A percentile compares a stretch with the other conserved stretches of the same genome.
phyloP scores from a whole-genome alignment of 2,888 invertebrate genomes.

The Phasia obesa region DNA sequence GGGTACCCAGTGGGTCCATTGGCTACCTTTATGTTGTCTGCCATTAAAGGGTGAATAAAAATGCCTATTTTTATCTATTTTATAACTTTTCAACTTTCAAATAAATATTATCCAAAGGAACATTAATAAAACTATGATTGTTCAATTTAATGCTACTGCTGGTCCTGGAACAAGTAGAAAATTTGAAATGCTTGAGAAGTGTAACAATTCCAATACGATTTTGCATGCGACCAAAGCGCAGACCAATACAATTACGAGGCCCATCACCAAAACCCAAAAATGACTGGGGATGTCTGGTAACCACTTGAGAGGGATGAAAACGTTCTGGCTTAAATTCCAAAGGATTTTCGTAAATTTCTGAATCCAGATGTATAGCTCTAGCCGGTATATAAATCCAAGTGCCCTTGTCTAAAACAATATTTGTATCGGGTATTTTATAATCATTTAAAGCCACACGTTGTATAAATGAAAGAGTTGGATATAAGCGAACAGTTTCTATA shows the following conservation, averaged over 20 bases:
- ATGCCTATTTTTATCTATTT: too few relatives aligned
- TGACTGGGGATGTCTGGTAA: conserved; percentile 76
- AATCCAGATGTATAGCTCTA: conserved; percentile 82
- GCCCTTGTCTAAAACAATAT: conserved; percentile 78
- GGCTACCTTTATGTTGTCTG: too few relatives aligned
- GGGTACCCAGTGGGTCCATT: too few relatives aligned
- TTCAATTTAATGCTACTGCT: conserved; percentile 69
- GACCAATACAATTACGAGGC: conserved; percentile 79
- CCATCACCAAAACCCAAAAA: conserved; percentile 82
- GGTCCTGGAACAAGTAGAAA: conserved; percentile 70
- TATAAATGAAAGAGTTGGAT: conserved; percentile 81
- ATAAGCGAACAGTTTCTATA: conserved; percentile 71
- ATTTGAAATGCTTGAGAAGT: conserved; percentile 74
- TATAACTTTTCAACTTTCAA: conserved; percentile 71
- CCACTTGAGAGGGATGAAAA: conserved; percentile 77
- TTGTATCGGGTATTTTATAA: conserved; percentile 77
- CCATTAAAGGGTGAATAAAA: too few relatives aligned
- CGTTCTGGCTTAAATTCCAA: conserved; percentile 82
- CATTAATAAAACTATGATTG: conserved; percentile 58
- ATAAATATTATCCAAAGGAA: conserved; percentile 71
- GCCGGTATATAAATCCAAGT: conserved; percentile 79
- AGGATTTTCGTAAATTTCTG: conserved; percentile 82
- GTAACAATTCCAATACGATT: conserved; percentile 77
- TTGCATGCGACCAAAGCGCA: conserved; percentile 78
- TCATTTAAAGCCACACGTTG: conserved; percentile 78